Conservation (phyloP, 2,888 invertebrate species). For the Lycaena phlaeas region DNA sequence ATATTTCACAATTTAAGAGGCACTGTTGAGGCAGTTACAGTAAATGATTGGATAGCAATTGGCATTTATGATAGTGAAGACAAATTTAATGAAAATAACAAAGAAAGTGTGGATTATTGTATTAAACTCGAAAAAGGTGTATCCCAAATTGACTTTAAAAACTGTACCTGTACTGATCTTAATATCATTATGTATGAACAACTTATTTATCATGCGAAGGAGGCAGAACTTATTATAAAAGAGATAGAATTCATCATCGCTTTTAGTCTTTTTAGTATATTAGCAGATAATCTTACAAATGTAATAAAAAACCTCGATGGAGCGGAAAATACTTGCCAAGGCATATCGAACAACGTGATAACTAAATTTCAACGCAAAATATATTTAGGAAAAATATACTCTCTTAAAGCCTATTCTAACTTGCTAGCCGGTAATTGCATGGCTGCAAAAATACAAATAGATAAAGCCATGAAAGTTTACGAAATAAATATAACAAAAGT, state of each 20-base stretch:
- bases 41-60: slow-evolving; percentile 45
- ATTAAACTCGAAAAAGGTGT: slow-evolving; percentile 45
- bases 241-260: slow-evolving; percentile 44
- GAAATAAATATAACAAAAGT: slow-evolving; percentile 40
- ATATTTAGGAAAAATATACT: slow-evolving; percentile 46
- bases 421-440: slow-evolving; percentile 33
- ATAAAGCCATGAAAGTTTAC: slow-evolving; percentile 43
- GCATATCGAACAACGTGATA: slow-evolving; percentile 24
- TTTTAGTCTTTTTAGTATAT: slow-evolving; percentile 40
- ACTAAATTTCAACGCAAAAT: slow-evolving; percentile 31
- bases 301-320: slow-evolving; percentile 39
- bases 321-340: slow-evolving; percentile 38
- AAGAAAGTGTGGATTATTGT: slow-evolving; percentile 27
- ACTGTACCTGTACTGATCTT: slow-evolving; percentile 52
- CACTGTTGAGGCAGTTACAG: slow-evolving; percentile 40
- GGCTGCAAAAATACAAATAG: slow-evolving; percentile 39
- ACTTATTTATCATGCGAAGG: slow-evolving; percentile 48
- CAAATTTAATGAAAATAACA: slow-evolving; percentile 22
- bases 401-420: slow-evolving; percentile 43
- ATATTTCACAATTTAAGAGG: slow-evolving; percentile 44
- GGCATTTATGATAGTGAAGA: slow-evolving; percentile 48
- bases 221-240: slow-evolving; percentile 50
- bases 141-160: slow-evolving; percentile 43
- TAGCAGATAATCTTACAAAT: slow-evolving; percentile 35
- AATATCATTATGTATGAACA: slow-evolving; percentile 50